Base-by-base conservation (phyloP, 2,797 vertebrate species). In the Anas flavirostris region DNA sequence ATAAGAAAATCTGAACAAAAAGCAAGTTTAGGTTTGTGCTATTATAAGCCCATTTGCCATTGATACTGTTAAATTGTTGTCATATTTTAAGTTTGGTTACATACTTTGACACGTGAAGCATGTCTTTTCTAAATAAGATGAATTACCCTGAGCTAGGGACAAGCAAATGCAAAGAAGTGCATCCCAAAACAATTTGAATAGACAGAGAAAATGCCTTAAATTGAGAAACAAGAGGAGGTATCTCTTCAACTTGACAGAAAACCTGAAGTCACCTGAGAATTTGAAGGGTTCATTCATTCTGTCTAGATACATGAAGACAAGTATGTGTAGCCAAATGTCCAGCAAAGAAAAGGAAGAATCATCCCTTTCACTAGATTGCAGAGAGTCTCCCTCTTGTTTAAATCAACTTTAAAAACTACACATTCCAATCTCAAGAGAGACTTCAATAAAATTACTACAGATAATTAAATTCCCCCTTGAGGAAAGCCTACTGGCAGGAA, bases 371-470 rank as follows among this genome's bases (percentile, higher is more conserved):
- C 59, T 7, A 16, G 59, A 76, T 29, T 69, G 31, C 52, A 88
- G 33, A 43, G 16, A 15, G 50, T 63, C 23, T 37, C 53, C 26
- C 23, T 53, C 41, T 63, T 50, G 7, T 39, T 91, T 79, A 86
- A 93, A 50, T 41, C 88, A 86, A 23, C 28, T 76, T 90, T 74
- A 86, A 94, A 74, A 91, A 88, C n/a, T 64, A 33, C 64, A 84
- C 1, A 0, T 88, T 84, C 28, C 4, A 0, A 26, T 58, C 78
- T 77, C 83, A 23, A 70, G 46, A 82, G 39, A 94, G 13, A 62
- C 0, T 2, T 56, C 63, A 86, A 41, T 73, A 80, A 86, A 94
- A 93, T 66, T 79, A 66, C 55, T 76, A 46, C 41, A 88, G 62
- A 87, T 64, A 88, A 94, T 64, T 52, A 79, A 90, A 91, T 63